phyloP scores from a whole-genome alignment of 2,113 vertebrate genomes.

The Oryzias celebensis region DNA sequence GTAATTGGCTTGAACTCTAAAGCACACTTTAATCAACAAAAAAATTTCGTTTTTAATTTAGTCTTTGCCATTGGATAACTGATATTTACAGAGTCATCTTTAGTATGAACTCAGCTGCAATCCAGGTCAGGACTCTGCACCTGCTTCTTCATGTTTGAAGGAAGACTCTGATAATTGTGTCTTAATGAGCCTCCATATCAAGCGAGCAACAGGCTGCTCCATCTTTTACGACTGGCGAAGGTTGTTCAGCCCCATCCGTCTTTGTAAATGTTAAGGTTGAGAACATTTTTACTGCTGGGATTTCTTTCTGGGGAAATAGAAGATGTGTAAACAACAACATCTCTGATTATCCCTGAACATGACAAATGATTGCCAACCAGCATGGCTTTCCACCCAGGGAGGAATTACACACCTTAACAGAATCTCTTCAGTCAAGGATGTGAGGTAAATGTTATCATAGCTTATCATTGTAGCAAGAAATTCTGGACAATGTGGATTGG shows the following conservation, averaged over 20 bases:
- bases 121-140: conserved; percentile 57
- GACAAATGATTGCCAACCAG: conserved; percentile 7
- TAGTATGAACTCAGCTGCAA: too few relatives aligned
- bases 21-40: neutral
- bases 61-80: too few relatives aligned
- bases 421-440: conserved; percentile 19
- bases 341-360: conserved; percentile 20
- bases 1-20: conserved; percentile 10
- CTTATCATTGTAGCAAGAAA: conserved; percentile 13
- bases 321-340: conserved; percentile 19
- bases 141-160: conserved; percentile 72
- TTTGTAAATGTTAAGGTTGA: conserved; percentile 37
- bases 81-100: too few relatives aligned
- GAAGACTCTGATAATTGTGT: conserved; percentile 58
- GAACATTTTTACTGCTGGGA: conserved; percentile 21
- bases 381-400: conserved; percentile 15
- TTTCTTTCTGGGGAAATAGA: conserved; percentile 8
- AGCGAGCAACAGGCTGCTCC: conserved; percentile 60
- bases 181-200: conserved; percentile 67
- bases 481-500: conserved; percentile 13
- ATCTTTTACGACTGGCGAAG: conserved; percentile 43
- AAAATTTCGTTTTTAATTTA: neutral
- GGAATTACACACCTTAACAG: conserved; percentile 14
- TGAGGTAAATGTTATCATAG: conserved; percentile 8
- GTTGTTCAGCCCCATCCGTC: conserved; percentile 59